Evolutionary conservation across 2,113 vertebrate species (phyloP).

Genomic region (Rattus norvegicus): GRCr8 NC_086020.1:199752001-199752500

Average conservation of each 20-base stretch:
- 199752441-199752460: not conserved
- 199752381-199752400: not conserved
- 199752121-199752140: not conserved
- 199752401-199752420: not conserved
- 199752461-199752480: not conserved
- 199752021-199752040: slow-evolving; percentile 27
- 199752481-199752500: not conserved
- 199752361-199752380: not conserved
- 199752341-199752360: slow-evolving; percentile 28
- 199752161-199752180: not conserved
- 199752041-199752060: slow-evolving; percentile 12
- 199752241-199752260: not conserved
- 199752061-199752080: slow-evolving; percentile 3
- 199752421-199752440: not conserved
- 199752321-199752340: not conserved
- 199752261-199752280: not conserved
- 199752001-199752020: not conserved
- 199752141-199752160: not conserved
- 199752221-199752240: not conserved
- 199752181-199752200: not conserved
- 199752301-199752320: not conserved
- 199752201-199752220: not conserved
- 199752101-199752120: slow-evolving; percentile 17
- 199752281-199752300: not conserved
- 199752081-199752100: not conserved